Evolutionary conservation across 2,797 vertebrate species (phyloP).

Genomic region (Antrozous pallidus): DNA sequence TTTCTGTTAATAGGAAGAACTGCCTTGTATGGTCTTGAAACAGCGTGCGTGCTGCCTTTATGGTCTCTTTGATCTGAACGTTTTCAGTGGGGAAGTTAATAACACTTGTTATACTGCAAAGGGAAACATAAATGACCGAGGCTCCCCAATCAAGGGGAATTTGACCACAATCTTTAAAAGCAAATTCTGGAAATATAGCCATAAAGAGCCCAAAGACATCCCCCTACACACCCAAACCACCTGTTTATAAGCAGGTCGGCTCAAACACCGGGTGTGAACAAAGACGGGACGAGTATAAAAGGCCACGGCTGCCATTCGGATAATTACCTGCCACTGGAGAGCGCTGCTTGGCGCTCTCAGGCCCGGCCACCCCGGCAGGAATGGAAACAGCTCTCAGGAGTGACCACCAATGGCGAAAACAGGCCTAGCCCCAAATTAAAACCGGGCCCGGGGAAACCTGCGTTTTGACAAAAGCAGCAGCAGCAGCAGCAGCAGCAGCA

Average conservation of each 20-base stretch:
- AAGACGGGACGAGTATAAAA: background rate
- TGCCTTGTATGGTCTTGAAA: conserved; percentile 7
- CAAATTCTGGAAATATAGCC: conserved; percentile 17
- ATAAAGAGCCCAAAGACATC: background rate
- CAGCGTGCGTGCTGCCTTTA: background rate
- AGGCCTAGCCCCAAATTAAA: background rate
- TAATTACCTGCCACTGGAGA: background rate
- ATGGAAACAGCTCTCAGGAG: background rate
- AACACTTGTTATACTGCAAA: background rate
- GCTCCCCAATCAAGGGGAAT: conserved; percentile 16
- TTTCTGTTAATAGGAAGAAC: background rate
- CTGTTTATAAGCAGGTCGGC: background rate
- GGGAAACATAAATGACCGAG: conserved; percentile 23
- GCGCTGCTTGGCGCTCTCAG: background rate
- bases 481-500: background rate
- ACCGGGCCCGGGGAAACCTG: background rate
- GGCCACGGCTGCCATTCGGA: background rate
- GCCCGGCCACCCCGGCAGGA: background rate
- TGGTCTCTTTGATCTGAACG: conserved; percentile 21
- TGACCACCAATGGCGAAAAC: background rate
- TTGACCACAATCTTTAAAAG: conserved; percentile 12
- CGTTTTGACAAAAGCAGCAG: background rate
- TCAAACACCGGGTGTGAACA: background rate
- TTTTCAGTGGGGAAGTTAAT: conserved; percentile 32
- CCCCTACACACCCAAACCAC: background rate